Base-by-base conservation (phyloP, 2,797 vertebrate species). In the Peromyscus nudipes region DNA sequence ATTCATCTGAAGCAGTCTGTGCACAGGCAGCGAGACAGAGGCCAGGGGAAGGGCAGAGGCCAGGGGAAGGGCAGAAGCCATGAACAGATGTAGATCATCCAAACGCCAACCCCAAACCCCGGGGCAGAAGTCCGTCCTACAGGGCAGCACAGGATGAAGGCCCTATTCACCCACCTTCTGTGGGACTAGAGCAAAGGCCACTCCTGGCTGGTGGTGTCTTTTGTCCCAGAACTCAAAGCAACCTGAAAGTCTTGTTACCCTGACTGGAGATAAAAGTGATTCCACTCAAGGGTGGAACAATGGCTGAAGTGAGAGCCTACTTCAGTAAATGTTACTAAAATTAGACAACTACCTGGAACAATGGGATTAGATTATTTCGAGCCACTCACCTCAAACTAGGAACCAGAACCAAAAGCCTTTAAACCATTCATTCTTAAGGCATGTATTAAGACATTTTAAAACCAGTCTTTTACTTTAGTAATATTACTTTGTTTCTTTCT, bases 321-420 rank as follows among this genome's bases (percentile, higher is more conserved):
- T 40, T 52, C 31, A 23, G 89, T 12, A 81, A 76, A 73, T 11
- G 23, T 83, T 96, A 64, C 77, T 80, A 95, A 96, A 96, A 81
- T 62, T 49, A 89, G 62, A 37, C 67, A 34, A 83, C 83, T 49
- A 57, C n/a, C 71, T 92, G 86, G 64, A 95, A 95, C 67, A 75
- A 93, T 21, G 81, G 46, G 79, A 91, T 86, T 69, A 57, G 43
- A 60, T 37, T 49, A 40, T 93, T 85, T 81, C 83, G 97, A 95
- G 55, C 2, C 57, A 85, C 57, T 6, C 25, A 29, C 16, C 65
- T 40, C 40, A 83, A 93, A 95, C 60, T n/a, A 82, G 62, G 83
- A 87, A 96, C 21, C 83, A 34, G 67, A 87, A 95, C 52, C 73
- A 55, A 84, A 90, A 86, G 31, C 71, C 27, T 77, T 73, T 43